phyloP scores from a whole-genome alignment of 2,113 vertebrate genomes.

The Sinocyclocheilus grahami region DNA sequence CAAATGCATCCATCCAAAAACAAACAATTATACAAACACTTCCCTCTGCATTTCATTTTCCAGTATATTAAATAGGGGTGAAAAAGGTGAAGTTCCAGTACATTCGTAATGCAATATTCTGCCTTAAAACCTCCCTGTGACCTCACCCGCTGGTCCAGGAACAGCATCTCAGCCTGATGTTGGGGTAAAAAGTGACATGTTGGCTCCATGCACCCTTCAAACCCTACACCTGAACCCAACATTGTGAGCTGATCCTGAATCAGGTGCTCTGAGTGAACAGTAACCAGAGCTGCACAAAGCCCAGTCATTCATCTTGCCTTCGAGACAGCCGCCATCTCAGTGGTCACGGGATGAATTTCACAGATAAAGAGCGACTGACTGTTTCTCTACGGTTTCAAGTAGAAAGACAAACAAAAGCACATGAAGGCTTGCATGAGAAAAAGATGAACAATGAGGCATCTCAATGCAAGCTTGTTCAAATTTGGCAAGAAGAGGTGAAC shows the following conservation, averaged over 20 bases:
- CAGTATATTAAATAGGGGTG: constrained; percentile 15
- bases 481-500: constrained; percentile 67
- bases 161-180: not conserved
- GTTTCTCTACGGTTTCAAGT: constrained; percentile 75
- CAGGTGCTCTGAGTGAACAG: constrained; percentile 7
- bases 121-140: not conserved
- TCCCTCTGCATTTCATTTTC: constrained; percentile 34
- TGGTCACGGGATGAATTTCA: constrained; percentile 48
- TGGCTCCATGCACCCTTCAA: not conserved
- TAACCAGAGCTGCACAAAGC: constrained; percentile 26
- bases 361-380: constrained; percentile 54
- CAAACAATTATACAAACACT: not conserved
- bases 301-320: constrained; percentile 36
- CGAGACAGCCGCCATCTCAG: constrained; percentile 42
- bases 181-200: constrained; percentile 4
- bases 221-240: not conserved
- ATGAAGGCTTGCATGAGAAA: constrained; percentile 48
- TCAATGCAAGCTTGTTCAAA: constrained; percentile 51
- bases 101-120: constrained; percentile 33
- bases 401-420: constrained; percentile 64
- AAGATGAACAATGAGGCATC: constrained; percentile 22
- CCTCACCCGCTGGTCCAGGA: constrained; percentile 7
- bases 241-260: constrained; percentile 18
- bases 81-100: constrained; percentile 6
- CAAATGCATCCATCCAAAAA: not conserved